phyloP scores from a whole-genome alignment of 2,113 vertebrate species.

The Prolemur simus region DNA sequence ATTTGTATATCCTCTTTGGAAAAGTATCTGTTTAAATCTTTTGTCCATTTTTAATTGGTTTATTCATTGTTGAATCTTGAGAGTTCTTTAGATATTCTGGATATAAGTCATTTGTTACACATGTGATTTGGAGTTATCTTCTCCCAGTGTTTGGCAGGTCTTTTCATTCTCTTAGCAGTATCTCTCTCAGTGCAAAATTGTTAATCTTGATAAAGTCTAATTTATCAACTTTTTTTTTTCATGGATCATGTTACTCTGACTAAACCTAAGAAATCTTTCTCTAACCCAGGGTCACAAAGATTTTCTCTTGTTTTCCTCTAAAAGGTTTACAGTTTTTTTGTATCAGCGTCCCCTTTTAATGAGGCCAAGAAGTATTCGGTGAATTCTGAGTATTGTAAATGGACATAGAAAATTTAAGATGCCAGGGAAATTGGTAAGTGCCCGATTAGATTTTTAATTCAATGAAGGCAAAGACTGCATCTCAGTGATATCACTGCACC shows the following conservation, averaged over 20 bases:
- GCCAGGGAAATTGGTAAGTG: conserved; percentile 18
- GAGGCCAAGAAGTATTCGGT: background rate
- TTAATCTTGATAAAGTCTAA: background rate
- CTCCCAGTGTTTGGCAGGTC: background rate
- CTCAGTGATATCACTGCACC: background rate
- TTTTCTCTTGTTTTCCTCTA: conserved; percentile 20
- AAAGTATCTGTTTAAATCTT: background rate
- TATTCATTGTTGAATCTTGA: background rate
- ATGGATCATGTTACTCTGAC: background rate
- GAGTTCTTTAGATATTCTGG: background rate
- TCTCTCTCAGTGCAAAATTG: background rate
- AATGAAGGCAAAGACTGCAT: background rate
- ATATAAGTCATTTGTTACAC: background rate
- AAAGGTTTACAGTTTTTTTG: background rate
- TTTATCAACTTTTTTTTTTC: background rate
- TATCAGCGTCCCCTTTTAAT: background rate
- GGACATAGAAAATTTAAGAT: background rate
- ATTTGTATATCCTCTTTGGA: background rate
- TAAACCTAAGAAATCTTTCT: conserved; percentile 17
- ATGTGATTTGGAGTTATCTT: background rate
- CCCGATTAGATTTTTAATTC: background rate
- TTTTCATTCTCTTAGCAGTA: background rate
- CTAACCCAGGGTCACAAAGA: background rate
- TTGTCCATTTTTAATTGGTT: background rate
- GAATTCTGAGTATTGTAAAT: background rate